Base-by-base conservation (phyloP, 1,140 invertebrate species). In the Drosophila elegans region DNA sequence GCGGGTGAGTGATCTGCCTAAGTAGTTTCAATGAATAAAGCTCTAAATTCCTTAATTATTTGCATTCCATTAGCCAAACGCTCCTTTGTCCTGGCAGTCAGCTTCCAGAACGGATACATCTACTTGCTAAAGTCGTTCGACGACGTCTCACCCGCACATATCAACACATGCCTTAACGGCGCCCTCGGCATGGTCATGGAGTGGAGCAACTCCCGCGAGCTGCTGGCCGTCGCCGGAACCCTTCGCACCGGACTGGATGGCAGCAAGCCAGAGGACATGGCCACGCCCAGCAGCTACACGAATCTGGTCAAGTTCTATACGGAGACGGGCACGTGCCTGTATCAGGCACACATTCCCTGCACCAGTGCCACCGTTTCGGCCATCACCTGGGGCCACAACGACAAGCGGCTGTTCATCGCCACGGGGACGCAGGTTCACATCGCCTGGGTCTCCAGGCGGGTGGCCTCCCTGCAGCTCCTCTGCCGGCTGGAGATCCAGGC, bases 311-410 rank as follows among this genome's bases (percentile, higher is more conserved):
- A 97, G 88, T 97, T 97, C 91, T 97, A 97, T 84, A 96, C 96
- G 5, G 95, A 96, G 80, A 93, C 93, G 25, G 97, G 96, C 1
- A 93, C 93, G 7, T 94, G 97, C 1, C 94, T 97, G 46, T 97
- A 97, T 92, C 95, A 95, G 44, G 95, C 96, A 12, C 93, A 94
- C 13, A 95, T 98, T 78, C 96, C 97, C 27, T 95, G 95, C 80
- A 95, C 94, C 48, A 83, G 32, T 34, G 66, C 96, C 78, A 95
- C 96, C 4, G 96, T 99, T 39, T 97, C 97, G 38, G 97, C 98
- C 4, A 93, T 99, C 77, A 99, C 98, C 1, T 99, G 98, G 98
- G 98, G 98, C 34, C 98, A 99, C 93, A 98, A 98, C 92, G 98
- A 99, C 86, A 96, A 97, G 74, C 94, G 98, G 3, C 93, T 99